Evolutionary conservation across 2,113 vertebrate genomes (phyloP).

Genomic region (Phocoena sinus): DNA sequence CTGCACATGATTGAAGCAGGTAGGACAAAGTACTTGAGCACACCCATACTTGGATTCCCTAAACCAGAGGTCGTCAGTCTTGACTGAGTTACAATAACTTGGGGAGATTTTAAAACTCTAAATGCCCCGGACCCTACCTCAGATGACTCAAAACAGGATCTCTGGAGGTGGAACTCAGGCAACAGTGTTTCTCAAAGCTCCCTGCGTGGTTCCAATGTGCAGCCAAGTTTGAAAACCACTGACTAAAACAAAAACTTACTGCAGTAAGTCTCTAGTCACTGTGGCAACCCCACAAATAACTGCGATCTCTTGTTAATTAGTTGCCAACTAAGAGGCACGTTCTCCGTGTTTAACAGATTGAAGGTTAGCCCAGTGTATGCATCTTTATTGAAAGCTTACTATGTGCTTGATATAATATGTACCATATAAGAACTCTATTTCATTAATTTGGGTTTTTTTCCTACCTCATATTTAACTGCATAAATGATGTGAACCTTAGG

Average conservation of each 20-base stretch:
- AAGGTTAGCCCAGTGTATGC: neutral
- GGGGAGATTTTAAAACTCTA: neutral
- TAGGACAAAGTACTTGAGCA: neutral
- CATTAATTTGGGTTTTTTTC: neutral
- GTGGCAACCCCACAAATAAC: conserved; percentile 53
- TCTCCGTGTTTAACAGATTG: conserved; percentile 43
- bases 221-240: conserved; percentile 56
- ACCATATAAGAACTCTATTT: neutral
- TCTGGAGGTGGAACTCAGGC: neutral
- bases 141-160: neutral
- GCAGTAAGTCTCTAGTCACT: conserved; percentile 18
- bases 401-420: neutral
- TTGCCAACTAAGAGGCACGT: conserved; percentile 3
- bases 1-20: neutral
- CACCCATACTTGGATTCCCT: neutral
- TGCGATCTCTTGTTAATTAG: conserved; percentile 48
- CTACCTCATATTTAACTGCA: neutral
- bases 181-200: conserved; percentile 25
- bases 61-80: neutral
- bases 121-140: neutral
- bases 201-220: neutral
- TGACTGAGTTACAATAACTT: neutral
- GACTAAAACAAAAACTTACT: conserved; percentile 40
- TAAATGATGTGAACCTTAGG: neutral
- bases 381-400: conserved; percentile 24